Evolutionary conservation across 92 coral and sea anemone genomes (phyloP), one percentile per base, ranked within the genome.

Genomic region (Heliopora coerulea): DNA sequence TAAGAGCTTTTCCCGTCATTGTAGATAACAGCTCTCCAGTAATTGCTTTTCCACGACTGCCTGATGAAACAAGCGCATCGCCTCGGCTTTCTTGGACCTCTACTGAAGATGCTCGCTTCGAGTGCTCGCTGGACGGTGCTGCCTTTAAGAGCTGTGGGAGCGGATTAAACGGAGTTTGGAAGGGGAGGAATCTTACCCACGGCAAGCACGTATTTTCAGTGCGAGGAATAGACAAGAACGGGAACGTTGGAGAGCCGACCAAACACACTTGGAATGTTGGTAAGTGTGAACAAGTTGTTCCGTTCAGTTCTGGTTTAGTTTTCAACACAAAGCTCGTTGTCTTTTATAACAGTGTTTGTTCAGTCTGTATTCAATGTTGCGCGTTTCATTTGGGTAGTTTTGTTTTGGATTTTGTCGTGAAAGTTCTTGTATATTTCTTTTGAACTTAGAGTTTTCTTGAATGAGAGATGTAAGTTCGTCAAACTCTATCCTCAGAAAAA

Each of bases 111-210:
- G 74, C 74, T 21, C 56, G 48, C 15, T 67, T 67, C 59, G 56
- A 39, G 40, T 67, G 74, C 20, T 67, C 74, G 15, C 59, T 67
- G 11, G 74, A 67, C 29, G 74, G 74, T 24, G 74, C 20, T 44
- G 37, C 6, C 31, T 67, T 44, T 59, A 10, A 44, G 59, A 35
- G 24, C 9, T 67, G 74, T 24, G 74, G 74, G 8, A 25, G 40
- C 40, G 74, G 74, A 25, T 3, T 42, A 1, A 20, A 48, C 3
- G 74, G 74, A 23, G 58, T 24, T 13, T 67, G 74, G 74, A 67
- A 3, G 11, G 57, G 59, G 7, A 15, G 5, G 56, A 39, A 39
- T 1, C 27, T 67, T 1, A 58, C 58, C 0, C 56, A 67, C 29
- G 74, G 74, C 8, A 44, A n/a, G 26, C 74, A 67, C 59, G 58